These are phyloP conservation scores for Harpagoxenus sublaevis DNA, from an alignment of 2,888 invertebrate species.

Conservation along the genomic window DNA sequence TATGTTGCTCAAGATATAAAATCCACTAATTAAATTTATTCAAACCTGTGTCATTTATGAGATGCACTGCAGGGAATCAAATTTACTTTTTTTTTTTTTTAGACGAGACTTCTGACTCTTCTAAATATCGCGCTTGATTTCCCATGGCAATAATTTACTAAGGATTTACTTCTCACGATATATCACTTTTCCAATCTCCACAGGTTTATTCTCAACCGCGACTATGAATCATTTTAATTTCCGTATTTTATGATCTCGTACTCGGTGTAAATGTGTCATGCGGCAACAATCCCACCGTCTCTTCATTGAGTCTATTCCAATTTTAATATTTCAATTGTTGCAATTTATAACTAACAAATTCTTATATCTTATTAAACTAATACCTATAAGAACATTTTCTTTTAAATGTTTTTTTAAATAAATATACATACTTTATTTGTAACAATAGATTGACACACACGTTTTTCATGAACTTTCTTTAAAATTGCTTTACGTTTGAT, in stretches of 20 bases:
- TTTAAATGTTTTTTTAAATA: not conserved
- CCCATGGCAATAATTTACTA: not conserved
- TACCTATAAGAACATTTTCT: not conserved
- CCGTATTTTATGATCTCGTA: not conserved
- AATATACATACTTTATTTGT: not conserved
- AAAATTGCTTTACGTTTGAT: no score
- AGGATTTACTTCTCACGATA: conserved; percentile 28
- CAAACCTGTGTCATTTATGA: not conserved
- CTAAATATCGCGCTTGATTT: conserved; percentile 13
- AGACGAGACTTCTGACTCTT: not conserved
- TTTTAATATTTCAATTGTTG: not conserved
- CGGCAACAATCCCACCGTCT: not conserved
- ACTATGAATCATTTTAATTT: conserved; percentile 32
- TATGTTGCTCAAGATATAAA: not conserved
- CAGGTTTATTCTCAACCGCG: conserved; percentile 6
- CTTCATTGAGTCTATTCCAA: not conserved
- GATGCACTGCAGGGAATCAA: not conserved
- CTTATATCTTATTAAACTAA: not conserved
- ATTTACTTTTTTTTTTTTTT: not conserved
- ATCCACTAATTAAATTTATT: conserved; percentile 26
- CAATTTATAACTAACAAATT: not conserved
- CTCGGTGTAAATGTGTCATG: not conserved
- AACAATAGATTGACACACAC: no score
- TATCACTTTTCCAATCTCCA: conserved; percentile 25
- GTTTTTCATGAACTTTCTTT: no score